These are phyloP conservation scores for Agonopterix alstromeriana DNA, from an alignment of 2,888 invertebrate species.

Conservation along the genomic window DNA sequence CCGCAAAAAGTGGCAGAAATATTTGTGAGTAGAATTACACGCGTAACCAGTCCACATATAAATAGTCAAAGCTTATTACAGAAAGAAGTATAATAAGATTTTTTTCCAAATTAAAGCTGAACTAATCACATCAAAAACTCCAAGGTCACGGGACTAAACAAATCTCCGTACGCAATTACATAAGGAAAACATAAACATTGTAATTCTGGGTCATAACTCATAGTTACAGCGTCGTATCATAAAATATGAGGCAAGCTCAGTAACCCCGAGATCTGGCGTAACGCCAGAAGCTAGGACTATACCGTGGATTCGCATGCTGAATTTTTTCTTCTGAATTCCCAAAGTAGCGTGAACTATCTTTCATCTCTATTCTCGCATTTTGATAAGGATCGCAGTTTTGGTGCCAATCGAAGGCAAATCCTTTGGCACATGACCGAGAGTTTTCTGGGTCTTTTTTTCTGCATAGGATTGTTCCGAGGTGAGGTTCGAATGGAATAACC, in stretches of 20 bases:
- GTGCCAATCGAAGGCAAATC: not conserved
- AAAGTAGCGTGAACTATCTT: slow-evolving; percentile 2
- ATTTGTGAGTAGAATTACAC: no score
- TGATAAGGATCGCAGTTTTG: not conserved
- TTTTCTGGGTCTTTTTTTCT: not conserved
- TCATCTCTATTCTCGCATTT: slow-evolving; percentile 3
- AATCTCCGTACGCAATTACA: slow-evolving; percentile 11
- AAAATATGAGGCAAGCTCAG: slow-evolving; percentile 24
- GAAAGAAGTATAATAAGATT: no score
- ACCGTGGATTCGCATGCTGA: slow-evolving; percentile 2
- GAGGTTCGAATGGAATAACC: no score
- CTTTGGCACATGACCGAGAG: not conserved
- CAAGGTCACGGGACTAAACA: not conserved
- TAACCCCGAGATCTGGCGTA: slow-evolving; percentile 18
- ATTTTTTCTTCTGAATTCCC: slow-evolving; percentile 1
- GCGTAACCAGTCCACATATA: no score
- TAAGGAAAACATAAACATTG: slow-evolving; percentile 19
- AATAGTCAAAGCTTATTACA: no score
- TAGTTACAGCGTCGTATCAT: slow-evolving; percentile 20
- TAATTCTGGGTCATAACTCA: slow-evolving; percentile 21
- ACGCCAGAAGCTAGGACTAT: slow-evolving; percentile 14
- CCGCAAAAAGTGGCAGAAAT: no score
- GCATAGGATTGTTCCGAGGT: no score
- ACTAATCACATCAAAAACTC: not conserved
- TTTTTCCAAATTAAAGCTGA: not conserved